A percentile compares a stretch with the other conserved stretches of the same genome.
phyloP scores from a whole-genome alignment of 2,797 vertebrate species.

The Eurystomus glaucurus region DNA sequence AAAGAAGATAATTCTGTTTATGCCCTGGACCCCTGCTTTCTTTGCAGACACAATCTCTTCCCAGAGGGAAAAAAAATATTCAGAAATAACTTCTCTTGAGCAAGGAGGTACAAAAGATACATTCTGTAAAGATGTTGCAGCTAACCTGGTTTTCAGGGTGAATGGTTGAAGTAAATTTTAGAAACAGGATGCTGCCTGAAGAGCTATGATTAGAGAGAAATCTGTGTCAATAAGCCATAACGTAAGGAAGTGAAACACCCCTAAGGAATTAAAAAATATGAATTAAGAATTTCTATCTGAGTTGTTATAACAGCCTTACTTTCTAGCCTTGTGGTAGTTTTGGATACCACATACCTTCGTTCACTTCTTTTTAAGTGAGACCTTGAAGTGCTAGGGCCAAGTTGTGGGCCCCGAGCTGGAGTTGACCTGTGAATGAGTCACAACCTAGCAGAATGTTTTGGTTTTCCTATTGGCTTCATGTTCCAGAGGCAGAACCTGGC shows the following conservation, averaged over 20 bases:
- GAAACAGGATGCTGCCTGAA: neutral
- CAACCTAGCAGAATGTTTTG: too few relatives aligned
- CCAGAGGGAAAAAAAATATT: neutral
- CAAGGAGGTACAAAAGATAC: neutral
- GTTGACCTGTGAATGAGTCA: too few relatives aligned
- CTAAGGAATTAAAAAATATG: neutral
- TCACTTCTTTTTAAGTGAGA: neutral
- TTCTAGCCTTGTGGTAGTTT: neutral
- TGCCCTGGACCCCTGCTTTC: neutral
- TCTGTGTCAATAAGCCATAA: neutral
- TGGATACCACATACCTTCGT: neutral
- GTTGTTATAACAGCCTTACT: neutral
- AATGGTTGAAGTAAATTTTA: slow-evolving; percentile 10
- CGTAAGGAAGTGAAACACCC: neutral
- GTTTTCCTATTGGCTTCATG: too few relatives aligned
- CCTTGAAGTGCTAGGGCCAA: too few relatives aligned
- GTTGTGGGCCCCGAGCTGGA: too few relatives aligned
- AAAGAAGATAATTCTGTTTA: neutral
- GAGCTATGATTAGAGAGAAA: neutral
- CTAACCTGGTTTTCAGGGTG: neutral
- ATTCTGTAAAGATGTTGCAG: neutral
- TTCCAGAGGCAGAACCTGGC: too few relatives aligned
- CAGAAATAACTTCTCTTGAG: neutral
- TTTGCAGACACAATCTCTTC: neutral
- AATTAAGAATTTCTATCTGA: neutral